phyloP scores from a whole-genome alignment of 1,140 invertebrate species.

The Panagrolaimus sp. region DNA sequence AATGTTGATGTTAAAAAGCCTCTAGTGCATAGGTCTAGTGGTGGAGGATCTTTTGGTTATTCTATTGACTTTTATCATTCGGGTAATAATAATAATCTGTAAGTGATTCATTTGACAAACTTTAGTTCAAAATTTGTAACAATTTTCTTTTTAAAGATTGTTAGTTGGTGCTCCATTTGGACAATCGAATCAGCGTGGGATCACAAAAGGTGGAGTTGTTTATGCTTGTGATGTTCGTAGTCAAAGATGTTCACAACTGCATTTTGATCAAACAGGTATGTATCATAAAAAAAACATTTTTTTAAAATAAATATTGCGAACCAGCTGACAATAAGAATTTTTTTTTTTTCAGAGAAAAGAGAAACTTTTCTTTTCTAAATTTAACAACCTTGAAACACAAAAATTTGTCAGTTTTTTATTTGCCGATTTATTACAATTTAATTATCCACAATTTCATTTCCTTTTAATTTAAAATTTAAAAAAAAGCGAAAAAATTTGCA shows the following conservation, averaged over 20 bases:
- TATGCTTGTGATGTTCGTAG: slow-evolving; percentile 67
- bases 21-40: slow-evolving; percentile 59
- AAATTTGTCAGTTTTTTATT: no score
- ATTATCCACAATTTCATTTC: neutral
- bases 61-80: slow-evolving; percentile 63
- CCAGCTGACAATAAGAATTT: neutral
- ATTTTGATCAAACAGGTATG: slow-evolving; percentile 71
- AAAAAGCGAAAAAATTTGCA: no score
- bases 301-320: no score
- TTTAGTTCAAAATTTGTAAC: neutral
- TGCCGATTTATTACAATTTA: no score
- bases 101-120: no score
- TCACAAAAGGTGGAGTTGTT: slow-evolving; percentile 69
- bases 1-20: slow-evolving; percentile 62
- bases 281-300: neutral
- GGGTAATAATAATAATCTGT: slow-evolving; percentile 51
- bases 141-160: slow-evolving; percentile 64
- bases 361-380: no score
- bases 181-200: slow-evolving; percentile 64
- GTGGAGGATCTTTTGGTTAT: slow-evolving; percentile 63
- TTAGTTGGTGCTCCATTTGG: slow-evolving; percentile 74
- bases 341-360: no score
- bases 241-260: slow-evolving; percentile 66
- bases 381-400: no score
- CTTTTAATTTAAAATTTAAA: slow-evolving; percentile 13